Evolutionary conservation across 2,888 invertebrate genomes (phyloP).

Genomic region (Dicranocentrus wangi): DNA sequence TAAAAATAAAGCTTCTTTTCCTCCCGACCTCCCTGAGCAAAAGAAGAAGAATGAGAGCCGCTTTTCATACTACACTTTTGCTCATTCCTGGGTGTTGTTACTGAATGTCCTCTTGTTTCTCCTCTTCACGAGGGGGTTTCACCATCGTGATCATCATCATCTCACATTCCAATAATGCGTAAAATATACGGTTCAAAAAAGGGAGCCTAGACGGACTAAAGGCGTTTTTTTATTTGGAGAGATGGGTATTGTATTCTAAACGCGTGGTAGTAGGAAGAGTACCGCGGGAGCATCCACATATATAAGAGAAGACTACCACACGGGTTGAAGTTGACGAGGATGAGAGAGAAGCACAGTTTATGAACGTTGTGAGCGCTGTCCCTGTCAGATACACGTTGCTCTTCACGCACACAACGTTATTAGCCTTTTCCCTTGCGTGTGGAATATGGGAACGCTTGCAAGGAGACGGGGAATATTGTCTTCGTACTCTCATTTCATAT

Average conservation of each 20-base stretch:
- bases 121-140: too few species aligned
- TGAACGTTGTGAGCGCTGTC: background rate
- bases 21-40: conserved; percentile 18
- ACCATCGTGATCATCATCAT: background rate
- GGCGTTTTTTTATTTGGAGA: too few species aligned
- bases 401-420: conserved; percentile 14
- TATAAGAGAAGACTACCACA: too few species aligned
- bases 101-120: conserved; percentile 27
- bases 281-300: too few species aligned
- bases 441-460: too few species aligned
- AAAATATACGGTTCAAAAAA: background rate
- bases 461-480: too few species aligned
- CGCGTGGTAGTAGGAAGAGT: too few species aligned
- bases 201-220: background rate
- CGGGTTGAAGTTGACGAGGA: background rate
- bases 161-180: conserved; percentile 28
- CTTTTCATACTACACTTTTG: conserved; percentile 7
- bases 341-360: background rate
- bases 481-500: too few species aligned
- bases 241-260: too few species aligned
- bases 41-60: conserved; percentile 11
- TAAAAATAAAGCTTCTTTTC: conserved; percentile 61
- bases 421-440: too few species aligned
- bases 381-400: conserved; percentile 16
- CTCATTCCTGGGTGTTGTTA: background rate